Base-by-base conservation (phyloP, 2,888 invertebrate genomes). In the Euproctis similis region DNA sequence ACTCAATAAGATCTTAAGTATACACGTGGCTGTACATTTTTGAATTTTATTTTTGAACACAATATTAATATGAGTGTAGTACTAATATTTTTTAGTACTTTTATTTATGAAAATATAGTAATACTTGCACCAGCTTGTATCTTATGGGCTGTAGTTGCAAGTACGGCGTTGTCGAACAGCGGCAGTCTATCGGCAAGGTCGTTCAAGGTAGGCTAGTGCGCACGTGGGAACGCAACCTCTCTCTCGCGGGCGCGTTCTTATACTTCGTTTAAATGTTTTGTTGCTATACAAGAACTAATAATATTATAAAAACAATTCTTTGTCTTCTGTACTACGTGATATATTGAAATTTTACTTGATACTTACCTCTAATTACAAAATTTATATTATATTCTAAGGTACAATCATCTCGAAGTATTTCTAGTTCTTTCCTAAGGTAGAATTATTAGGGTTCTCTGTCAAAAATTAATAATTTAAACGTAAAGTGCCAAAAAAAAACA, bases 171-270 rank as follows among this genome's bases (percentile, higher is more conserved):
- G n/a, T 47, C 24, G 37, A 52, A 52, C 59, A 58, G 62, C 58
- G 59, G 37, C 56, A 39, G 59, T 50, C 44, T 54, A 50, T 45
- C 62, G 62, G 60, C 80, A 81, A 81, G 81, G 81, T 62, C 81
- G 80, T 69, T 72, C 77, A 81, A 81, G 81, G 81, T 77, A 78
- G 73, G 59, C 66, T 43, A 44, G 53, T 39, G 46, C 54, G 68
- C 76, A 77, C 78, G 76, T 76, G 80, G 67, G 72, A 75, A 49
- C 50, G 43, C 30, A 31, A 25, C 55, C 53, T 30, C 43, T 51
- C 51, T 47, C 52, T 51, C 37, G 25, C 30, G 36, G 39, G 33
- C 42, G 29, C 28, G 46, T 38, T 31, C 32, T 34, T 36, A 42
- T 41, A n/a, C n/a, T n/a, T n/a, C n/a, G n/a, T 53, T 47, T 48